Base-by-base conservation (phyloP, 2,113 vertebrate genomes). In the Corynorhinus townsendii region DNA sequence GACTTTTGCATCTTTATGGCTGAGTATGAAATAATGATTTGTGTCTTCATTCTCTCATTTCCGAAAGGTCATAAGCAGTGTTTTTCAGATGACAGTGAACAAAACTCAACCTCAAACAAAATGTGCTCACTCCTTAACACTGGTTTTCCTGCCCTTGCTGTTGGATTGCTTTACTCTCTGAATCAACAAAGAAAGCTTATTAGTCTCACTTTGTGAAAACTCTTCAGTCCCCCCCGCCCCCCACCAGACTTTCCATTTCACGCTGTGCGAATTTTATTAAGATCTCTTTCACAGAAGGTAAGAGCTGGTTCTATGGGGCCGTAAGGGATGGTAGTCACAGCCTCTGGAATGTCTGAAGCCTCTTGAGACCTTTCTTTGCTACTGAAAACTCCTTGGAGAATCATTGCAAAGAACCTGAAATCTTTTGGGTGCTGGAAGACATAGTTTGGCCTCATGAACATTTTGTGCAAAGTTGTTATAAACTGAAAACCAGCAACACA, bases 241-340 rank as follows among this genome's bases (percentile, higher is more conserved):
- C 97, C 97, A 84, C 96, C 94, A 97, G 97, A 96, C 96, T 98
- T 98, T 97, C 97, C 94, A 98, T 98, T 98, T 98, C 98, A 98
- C 33, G 93, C 97, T 97, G 89, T 92, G 98, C 98, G 98, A 85
- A 97, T 98, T 98, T 98, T 98, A 98, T 98, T 98, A 98, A 98
- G 98, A 96, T 97, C 87, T 94, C 96, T 97, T 97, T 96, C 95
- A 97, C 93, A 97, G 96, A 96, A 96, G 88, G 96, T 93, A 84
- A 97, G 86, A 82, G 89, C 96, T 95, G 90, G 92, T 92, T 98
- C 92, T 93, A 49, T 26, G 89, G 93, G 97, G 95, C 97, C 97
- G 93, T 77, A 33, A 93, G 97, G 96, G 96, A 95, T 40, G 68
- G 35, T 54, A 83, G 91, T 83, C 7, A 3, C 93, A 97, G 96